Base-by-base conservation (phyloP, 64 coral and sea anemone genomes). In the Dendronephthya gigantea region DNA sequence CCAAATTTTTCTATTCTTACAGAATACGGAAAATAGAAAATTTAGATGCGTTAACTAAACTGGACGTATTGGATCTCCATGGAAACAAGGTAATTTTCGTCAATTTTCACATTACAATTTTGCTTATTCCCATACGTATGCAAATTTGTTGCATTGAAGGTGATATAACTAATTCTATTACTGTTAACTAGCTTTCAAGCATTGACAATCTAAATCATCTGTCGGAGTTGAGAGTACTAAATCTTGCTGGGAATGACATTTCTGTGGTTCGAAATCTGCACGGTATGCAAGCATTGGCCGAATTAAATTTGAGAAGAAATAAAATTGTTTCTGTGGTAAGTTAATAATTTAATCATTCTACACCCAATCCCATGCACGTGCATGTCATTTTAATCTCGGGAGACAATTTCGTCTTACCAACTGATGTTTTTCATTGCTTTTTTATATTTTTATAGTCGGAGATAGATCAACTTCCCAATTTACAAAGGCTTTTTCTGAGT, bases 51-150 rank as follows among this genome's bases (percentile, higher is more conserved):
- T 87, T 98, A 17, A 98, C 89, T 55, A 98, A 98, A 86, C 86
- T 98, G 35, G 95, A 98, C 82, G 95, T 98, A 43, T 75, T 98
- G 41, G 95, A 98, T 82, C 86, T 98, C 31, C 95, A 98, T 82
- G 95, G 95, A 14, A 98, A 98, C 55, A 93, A 90, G 85, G 95
- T 98, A 86, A 81, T 38, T 34, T 51, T 4, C 1, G 3, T 50
- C 2, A 47, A 58, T 45, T 11, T 45, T 11, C 41, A 58, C 17
- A 62, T 62, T 19, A 62, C 55, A 5, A 62, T 23, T 22, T 23
- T 23, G 55, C 25, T 9, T 62, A 27, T 17, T 15, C 19, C 25
- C 41, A 4, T 4, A 11, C 11, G 4, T 11, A 45, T 11, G 11
- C 41, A 6, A 45, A 45, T 45, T 11, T 11, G 41, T 45, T 45